Evolutionary conservation across 2,113 vertebrate genomes (phyloP).

Genomic region (Poeciliopsis turrubarensis): DNA sequence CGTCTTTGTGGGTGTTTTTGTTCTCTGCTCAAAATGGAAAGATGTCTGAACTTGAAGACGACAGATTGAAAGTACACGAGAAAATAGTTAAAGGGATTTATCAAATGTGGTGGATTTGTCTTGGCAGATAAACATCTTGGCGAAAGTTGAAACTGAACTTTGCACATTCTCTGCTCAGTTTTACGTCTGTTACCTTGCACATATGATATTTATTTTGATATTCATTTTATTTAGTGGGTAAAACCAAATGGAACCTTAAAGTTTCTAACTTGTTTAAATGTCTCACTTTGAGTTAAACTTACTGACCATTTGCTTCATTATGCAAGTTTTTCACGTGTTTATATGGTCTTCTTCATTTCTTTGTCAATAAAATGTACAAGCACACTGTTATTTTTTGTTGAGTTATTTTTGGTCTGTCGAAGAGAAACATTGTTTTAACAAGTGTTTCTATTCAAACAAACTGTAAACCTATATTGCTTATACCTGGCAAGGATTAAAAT

Average conservation of each 20-base stretch:
- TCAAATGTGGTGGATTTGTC: background rate
- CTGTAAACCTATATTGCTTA: too few species aligned
- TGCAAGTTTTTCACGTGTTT: background rate
- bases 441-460: too few species aligned
- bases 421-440: too few species aligned
- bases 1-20: too few species aligned
- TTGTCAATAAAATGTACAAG: background rate
- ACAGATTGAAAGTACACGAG: background rate
- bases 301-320: background rate
- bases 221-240: background rate
- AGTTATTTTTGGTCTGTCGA: too few species aligned
- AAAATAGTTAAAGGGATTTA: background rate
- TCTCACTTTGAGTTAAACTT: background rate
- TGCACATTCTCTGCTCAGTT: conserved; percentile 13
- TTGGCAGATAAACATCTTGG: background rate
- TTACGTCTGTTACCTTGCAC: background rate
- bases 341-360: conserved; percentile 21
- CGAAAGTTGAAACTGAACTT: background rate
- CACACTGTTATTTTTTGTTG: background rate
- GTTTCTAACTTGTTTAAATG: background rate
- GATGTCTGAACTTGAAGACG: too few species aligned
- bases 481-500: too few species aligned
- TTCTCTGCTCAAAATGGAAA: background rate
- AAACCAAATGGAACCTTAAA: background rate
- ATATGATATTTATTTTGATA: background rate